Conservation (phyloP, 2,888 invertebrate genomes). For the Poecilobothrus nobilitatus region DNA sequence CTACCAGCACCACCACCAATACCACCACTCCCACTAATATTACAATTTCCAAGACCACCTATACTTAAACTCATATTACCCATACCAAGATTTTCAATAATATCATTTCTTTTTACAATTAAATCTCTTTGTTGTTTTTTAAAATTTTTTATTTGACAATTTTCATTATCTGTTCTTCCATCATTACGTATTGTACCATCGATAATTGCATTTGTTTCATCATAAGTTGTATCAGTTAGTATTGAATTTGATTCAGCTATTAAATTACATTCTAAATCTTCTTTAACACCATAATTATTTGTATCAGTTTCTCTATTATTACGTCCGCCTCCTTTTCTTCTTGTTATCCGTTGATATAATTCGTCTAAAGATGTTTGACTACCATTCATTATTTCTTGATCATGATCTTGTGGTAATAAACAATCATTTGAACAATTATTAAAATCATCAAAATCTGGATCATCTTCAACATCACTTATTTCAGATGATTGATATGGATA, state of each 20-base stretch:
- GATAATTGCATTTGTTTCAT: slow-evolving; percentile 16
- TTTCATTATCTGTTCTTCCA: background rate
- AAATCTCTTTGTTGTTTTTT: background rate
- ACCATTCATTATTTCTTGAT: slow-evolving; percentile 16
- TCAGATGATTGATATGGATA: slow-evolving; percentile 43
- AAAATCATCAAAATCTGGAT: slow-evolving; percentile 30
- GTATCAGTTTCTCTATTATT: slow-evolving; percentile 8
- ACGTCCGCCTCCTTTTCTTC: slow-evolving; percentile 24
- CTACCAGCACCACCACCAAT: slow-evolving; percentile 8
- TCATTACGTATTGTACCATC: background rate
- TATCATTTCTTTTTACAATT: background rate
- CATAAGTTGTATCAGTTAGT: slow-evolving; percentile 15
- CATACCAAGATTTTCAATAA: background rate
- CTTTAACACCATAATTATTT: background rate
- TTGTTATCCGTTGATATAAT: slow-evolving; percentile 57
- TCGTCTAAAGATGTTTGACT: slow-evolving; percentile 51
- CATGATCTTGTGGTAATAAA: slow-evolving; percentile 11
- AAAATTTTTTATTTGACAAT: background rate
- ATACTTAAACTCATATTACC: background rate
- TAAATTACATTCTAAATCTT: background rate
- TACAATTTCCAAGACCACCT: background rate
- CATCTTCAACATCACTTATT: slow-evolving; percentile 33
- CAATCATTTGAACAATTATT: slow-evolving; percentile 28
- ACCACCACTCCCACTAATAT: background rate
- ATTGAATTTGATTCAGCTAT: slow-evolving; percentile 14